Base-by-base conservation (phyloP, 2,888 invertebrate species). In the Eudasyphora cyanicolor region DNA sequence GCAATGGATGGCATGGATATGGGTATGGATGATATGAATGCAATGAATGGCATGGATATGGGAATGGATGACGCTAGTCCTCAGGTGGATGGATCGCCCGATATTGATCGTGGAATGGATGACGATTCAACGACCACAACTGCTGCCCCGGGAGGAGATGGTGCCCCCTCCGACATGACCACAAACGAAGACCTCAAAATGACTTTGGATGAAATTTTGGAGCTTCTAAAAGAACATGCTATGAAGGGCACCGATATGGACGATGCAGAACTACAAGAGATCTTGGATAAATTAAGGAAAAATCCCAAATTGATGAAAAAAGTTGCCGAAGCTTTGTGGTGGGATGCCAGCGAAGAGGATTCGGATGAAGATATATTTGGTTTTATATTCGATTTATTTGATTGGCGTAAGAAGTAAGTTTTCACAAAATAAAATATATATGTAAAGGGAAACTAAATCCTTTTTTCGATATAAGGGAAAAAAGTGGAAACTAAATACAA, bases 231-330 rank as follows among this genome's bases (percentile, higher is more conserved):
- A 14, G 24, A 21, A 5, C 64, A 35, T 19, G 64, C 14, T 3
- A 64, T 38, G 21, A n/a, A 67, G 0, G 67, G 14, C 14, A 42
- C 10, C 5, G 19, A 38, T 10, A 35, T 35, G 64, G 42, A 67
- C 14, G 67, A 67, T 42, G 19, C 38, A 3, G 67, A 67, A 42
- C n/a, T 67, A 4, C 21, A 38, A 14, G 38, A 42, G 1, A 38
- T 67, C 4, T 3, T 67, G 10, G 67, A 19, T 0, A 42, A 67
- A 17, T 6, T 79, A 4, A 17, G 38, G 12, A 29, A 21, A 7
- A 67, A 81, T 67, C 67, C 38, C 5, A 29, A 67, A 42, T 17
- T 67, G 19, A 24, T 67, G 67, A 42, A 67, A 19, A 5, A 67
- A 42, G 3, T 67, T 7, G 10, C 42, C 24, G 17, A 67, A 3